Percentiles rank a stretch among this genome's conserved stretches.
Conservation (phyloP, 64 coral and sea anemone genomes). For the Montipora sp. region DNA sequence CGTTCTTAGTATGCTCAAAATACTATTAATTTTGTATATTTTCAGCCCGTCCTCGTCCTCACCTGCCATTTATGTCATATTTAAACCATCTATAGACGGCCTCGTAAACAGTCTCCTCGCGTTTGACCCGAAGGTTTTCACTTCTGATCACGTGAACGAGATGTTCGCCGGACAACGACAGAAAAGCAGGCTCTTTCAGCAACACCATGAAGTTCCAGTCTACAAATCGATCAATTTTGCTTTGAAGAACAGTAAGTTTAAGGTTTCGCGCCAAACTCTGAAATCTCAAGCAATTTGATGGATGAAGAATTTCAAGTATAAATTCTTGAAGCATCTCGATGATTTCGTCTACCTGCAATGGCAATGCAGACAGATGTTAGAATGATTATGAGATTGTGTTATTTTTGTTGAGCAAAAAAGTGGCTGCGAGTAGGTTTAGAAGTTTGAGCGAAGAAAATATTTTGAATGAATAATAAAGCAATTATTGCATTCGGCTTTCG, state of each 20-base stretch:
- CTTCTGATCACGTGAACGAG: slow-evolving; percentile 80
- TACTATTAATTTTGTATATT: too few relatives aligned
- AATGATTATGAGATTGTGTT: too few relatives aligned
- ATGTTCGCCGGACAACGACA: slow-evolving; percentile 65
- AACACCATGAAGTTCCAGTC: slow-evolving; percentile 87
- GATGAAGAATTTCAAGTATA: slow-evolving; percentile 52
- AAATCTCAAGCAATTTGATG: slow-evolving; percentile 78
- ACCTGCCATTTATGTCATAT: slow-evolving; percentile 56
- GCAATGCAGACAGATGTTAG: background rate
- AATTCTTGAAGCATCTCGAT: slow-evolving; percentile 63
- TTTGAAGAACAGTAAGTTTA: slow-evolving; percentile 61
- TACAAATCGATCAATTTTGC: slow-evolving; percentile 82
- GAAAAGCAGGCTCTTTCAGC: slow-evolving; percentile 57
- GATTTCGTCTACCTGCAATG: slow-evolving; percentile 61
- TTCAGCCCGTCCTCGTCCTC: background rate
- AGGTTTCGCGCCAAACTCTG: slow-evolving; percentile 59
- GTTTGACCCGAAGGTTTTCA: slow-evolving; percentile 81
- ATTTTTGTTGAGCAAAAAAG: too few relatives aligned
- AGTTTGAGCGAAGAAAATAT: too few relatives aligned
- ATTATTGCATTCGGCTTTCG: too few relatives aligned
- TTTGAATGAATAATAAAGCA: too few relatives aligned
- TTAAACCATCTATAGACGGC: slow-evolving; percentile 78
- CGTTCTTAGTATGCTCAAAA: too few relatives aligned
- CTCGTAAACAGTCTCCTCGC: slow-evolving; percentile 87
- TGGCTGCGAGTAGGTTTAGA: too few relatives aligned